Percentiles rank a stretch among this genome's conserved stretches.
phyloP scores from a whole-genome alignment of 2,888 invertebrate species.

The Bruchidius siliquastri region DNA sequence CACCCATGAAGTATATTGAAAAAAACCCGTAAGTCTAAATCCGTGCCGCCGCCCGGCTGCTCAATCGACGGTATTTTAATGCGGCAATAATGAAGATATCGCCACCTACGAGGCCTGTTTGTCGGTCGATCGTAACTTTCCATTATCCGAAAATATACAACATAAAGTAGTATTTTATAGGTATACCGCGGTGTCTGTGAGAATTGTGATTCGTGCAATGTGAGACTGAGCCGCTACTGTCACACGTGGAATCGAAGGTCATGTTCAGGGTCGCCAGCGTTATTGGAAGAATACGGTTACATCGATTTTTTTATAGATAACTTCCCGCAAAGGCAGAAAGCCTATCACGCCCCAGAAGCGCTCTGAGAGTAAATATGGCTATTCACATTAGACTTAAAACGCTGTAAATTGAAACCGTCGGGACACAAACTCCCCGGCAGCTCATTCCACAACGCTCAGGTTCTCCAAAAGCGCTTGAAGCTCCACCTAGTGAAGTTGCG shows the following conservation, averaged over 20 bases:
- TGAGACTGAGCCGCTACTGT: background rate
- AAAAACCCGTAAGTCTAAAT: background rate
- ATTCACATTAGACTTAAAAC: no score
- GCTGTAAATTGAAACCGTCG: no score
- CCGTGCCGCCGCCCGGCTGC: background rate
- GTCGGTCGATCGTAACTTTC: constrained; percentile 1
- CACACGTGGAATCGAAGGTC: background rate
- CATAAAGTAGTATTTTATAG: background rate
- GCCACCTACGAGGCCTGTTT: constrained; percentile 1
- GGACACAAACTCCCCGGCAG: no score
- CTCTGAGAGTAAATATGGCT: no score
- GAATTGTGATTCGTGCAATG: background rate
- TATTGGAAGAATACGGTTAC: no score
- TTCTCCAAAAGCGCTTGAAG: no score
- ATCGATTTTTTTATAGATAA: no score
- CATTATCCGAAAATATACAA: background rate
- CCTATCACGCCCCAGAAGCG: no score
- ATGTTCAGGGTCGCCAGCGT: background rate
- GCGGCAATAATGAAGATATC: constrained; percentile 2
- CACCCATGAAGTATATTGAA: background rate
- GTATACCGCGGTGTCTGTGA: background rate
- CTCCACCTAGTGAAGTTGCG: no score
- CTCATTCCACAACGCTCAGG: no score
- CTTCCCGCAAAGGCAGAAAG: no score
- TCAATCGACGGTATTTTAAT: background rate